phyloP scores from a whole-genome alignment of 92 coral and sea anemone species.

The Isaurus tuberculatus region DNA sequence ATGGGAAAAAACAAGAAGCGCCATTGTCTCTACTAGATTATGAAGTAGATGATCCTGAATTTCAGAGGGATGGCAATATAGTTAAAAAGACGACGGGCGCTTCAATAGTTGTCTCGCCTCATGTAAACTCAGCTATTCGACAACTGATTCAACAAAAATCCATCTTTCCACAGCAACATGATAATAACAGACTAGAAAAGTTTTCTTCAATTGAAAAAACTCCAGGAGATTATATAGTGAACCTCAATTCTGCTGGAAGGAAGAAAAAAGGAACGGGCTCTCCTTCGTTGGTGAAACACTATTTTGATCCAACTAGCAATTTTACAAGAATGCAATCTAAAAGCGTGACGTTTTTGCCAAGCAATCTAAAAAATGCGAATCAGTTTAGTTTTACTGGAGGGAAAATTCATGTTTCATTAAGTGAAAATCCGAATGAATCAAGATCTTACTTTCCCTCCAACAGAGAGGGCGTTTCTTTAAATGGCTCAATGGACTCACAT shows the following conservation, averaged over 20 bases:
- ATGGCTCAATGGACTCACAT: not conserved
- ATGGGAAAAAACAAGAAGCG: conserved; percentile 46
- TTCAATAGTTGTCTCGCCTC: not conserved
- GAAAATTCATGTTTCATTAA: not conserved
- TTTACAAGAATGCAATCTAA: not conserved
- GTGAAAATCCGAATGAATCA: not conserved
- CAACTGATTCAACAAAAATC: not conserved
- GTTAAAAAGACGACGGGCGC: not conserved
- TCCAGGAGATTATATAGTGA: not conserved
- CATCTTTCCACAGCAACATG: not conserved
- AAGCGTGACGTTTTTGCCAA: not conserved
- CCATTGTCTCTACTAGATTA: conserved; percentile 15
- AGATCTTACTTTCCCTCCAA: not conserved
- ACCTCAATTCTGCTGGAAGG: not conserved
- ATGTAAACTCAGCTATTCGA: not conserved
- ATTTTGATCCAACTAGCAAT: not conserved
- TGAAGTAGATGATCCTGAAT: conserved; percentile 27
- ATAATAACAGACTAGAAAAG: conserved; percentile 7
- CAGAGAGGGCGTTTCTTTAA: not conserved
- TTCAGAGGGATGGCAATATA: not conserved
- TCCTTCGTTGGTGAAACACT: not conserved
- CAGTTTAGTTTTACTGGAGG: not conserved
- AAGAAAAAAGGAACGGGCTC: not conserved
- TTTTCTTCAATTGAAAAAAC: conserved; percentile 32
- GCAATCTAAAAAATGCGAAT: not conserved